Base-by-base conservation (phyloP, 2,797 vertebrate genomes). In the Eurystomus glaucurus region DNA sequence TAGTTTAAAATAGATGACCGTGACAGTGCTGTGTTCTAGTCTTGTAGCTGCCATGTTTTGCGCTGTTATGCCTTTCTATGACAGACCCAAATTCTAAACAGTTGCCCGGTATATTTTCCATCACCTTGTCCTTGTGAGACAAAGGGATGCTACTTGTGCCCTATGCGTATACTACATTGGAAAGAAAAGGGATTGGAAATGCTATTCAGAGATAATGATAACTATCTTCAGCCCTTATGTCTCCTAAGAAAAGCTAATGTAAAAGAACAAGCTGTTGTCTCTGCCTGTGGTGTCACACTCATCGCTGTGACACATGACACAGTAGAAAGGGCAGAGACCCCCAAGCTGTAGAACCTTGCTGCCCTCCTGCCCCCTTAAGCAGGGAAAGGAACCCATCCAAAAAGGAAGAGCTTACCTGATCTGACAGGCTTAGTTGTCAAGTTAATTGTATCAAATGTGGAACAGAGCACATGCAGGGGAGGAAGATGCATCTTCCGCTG, bases 191-290 rank as follows among this genome's bases (percentile, higher is more conserved):
- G 8, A 25, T 50, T 66, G 72, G 45, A 69, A 64, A 33, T 29
- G 14, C 28, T 33, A 0, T 29, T 33, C 8, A 7, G 52, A 46
- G 52, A 8, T 17, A 13, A n/a, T 17, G 41, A 50, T 31, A 45
- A 4, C 14, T 10, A 1, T 57, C 70, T 85, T 35, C 29, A 45
- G 35, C 48, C 46, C 87, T 74, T 7, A 4, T n/a, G 48, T 55
- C n/a, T 58, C 58, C 19, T 5, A 14, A 35, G 57, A 86, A 90
- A 96, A 29, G 75, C 50, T 92, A 55, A 91, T 10, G 46, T 52
- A 25, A 55, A 57, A 7, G 87, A 85, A 84, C 92, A 93, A 80
- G 92, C 80, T 62, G 93, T 75, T 10, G 22, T 45, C 16, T 51
- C 29, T 41, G 60, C 41, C 45, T 39, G 68, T 7, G 57, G 4